Evolutionary conservation across 2,797 vertebrate species (phyloP), one percentile per base, ranked within the genome.

Genomic region (Furcifer pardalis): DNA sequence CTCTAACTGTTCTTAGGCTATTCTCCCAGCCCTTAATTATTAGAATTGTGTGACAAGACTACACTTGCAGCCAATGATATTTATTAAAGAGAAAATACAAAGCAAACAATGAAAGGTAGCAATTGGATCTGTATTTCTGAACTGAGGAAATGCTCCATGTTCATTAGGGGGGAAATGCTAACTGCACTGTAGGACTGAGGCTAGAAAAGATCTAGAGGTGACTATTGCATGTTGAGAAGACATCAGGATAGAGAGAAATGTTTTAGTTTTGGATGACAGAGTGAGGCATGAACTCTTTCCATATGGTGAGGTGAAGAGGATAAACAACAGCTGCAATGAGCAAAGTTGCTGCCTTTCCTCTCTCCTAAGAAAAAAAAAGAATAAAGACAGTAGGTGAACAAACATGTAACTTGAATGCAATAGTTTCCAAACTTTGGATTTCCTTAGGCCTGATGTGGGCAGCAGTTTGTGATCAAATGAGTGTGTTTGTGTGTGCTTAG

Each of bases 11-110:
- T 84, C 62, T 69, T 32, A 69, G 17, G 37, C 46, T 77, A 10
- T 84, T 12, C n/a, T 65, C 49, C 44, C 37, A 69, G 65, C 6
- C 35, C 49, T 84, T 83, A 59, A 40, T 77, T 69, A 77, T 77
- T 69, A 69, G 63, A 59, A 68, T 77, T 32, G 66, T 83, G 17
- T 68, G 72, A 83, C 52, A 56, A 76, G 62, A 32, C 35, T 66
- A 32, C 56, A 66, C 27, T 66, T 52, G 46, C 42, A 65, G 32
- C n/a, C 59, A 74, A 19, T 65, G 72, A 40, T 60, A 75, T 83
- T 83, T 77, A 73, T 77, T 77, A 56, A 83, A 59, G 62, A 77
- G 49, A 68, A 83, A 49, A 9, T 68, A 21, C 49, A 84, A 60
- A 40, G 27, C 15, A 66, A 75, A 49, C 27, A 56, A 1, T 30